Evolutionary conservation across 2,888 invertebrate genomes (phyloP).

Genomic region (Cyclophora punctaria): DNA sequence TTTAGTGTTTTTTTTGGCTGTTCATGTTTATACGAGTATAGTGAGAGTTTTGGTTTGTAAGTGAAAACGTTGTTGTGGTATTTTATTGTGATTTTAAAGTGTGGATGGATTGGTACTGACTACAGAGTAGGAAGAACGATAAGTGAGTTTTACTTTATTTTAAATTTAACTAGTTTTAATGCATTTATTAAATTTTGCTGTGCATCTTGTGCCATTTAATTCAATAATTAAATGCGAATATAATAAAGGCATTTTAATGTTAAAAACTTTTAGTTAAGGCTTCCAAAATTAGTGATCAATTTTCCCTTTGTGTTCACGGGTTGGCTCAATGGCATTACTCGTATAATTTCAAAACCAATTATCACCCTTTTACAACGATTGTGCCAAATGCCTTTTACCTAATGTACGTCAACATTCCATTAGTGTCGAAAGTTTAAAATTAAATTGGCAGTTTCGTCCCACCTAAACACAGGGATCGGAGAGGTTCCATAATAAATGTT

Average conservation of each 20-base stretch:
- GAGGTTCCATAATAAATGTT: slow-evolving; percentile 7
- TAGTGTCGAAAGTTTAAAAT: not conserved
- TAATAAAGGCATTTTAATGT: too few relatives aligned
- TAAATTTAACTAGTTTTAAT: too few relatives aligned
- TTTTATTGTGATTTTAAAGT: too few relatives aligned
- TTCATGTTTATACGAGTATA: not conserved
- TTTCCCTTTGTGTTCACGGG: slow-evolving; percentile 10
- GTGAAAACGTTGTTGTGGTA: too few relatives aligned
- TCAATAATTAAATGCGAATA: too few relatives aligned
- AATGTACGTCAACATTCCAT: too few relatives aligned
- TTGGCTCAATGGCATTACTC: slow-evolving; percentile 9
- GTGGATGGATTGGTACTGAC: too few relatives aligned
- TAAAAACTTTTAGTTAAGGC: slow-evolving; percentile 8
- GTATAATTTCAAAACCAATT: slow-evolving; percentile 8
- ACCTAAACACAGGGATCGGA: slow-evolving; percentile 5
- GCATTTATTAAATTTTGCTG: too few relatives aligned
- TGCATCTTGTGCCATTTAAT: too few relatives aligned
- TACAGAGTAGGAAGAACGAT: too few relatives aligned
- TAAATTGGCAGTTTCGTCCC: not conserved
- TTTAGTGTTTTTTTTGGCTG: slow-evolving; percentile 3
- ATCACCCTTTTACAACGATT: slow-evolving; percentile 4
- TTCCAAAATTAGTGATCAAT: slow-evolving; percentile 14
- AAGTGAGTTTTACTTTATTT: too few relatives aligned
- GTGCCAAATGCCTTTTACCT: too few relatives aligned
- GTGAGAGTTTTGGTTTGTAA: not conserved